Conservation (phyloP, 2,113 vertebrate genomes). For the Stegastes partitus region DNA sequence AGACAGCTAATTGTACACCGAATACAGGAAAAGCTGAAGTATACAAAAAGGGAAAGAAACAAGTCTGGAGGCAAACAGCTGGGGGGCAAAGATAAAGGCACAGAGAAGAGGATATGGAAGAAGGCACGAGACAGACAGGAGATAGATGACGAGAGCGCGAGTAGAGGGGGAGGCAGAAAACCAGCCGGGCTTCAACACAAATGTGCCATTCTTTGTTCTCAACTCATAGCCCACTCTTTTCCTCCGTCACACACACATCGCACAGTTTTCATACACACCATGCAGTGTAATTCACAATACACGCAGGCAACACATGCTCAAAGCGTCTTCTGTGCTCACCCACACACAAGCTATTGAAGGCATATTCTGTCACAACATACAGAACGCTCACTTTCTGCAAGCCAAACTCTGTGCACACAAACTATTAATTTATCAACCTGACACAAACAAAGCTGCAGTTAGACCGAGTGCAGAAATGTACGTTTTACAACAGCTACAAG, state of each 20-base stretch:
- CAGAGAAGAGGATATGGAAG: neutral
- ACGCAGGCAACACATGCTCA: conserved; percentile 19
- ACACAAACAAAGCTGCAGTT: conserved; percentile 7
- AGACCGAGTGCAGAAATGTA: conserved; percentile 19
- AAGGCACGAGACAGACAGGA: neutral
- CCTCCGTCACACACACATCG: conserved; percentile 18
- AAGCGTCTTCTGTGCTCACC: conserved; percentile 44
- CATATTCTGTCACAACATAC: conserved; percentile 21
- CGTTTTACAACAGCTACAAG: conserved; percentile 31
- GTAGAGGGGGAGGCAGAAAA: conserved; percentile 38
- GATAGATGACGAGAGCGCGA: conserved; percentile 2
- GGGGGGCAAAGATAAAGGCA: neutral
- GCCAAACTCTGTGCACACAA: neutral
- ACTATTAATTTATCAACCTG: conserved; percentile 14
- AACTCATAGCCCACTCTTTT: conserved; percentile 55
- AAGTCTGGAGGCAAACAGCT: neutral
- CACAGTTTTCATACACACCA: conserved; percentile 38
- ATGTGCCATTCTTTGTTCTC: conserved; percentile 60
- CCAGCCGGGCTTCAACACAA: conserved; percentile 49
- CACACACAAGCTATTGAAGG: conserved; percentile 42
- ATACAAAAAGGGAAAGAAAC: neutral
- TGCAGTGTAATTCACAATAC: conserved; percentile 34
- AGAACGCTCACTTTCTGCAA: neutral
- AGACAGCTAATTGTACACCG: neutral
- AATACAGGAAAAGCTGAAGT: neutral